Conservation (phyloP, 2,113 vertebrate genomes). For the Clarias magur region DNA sequence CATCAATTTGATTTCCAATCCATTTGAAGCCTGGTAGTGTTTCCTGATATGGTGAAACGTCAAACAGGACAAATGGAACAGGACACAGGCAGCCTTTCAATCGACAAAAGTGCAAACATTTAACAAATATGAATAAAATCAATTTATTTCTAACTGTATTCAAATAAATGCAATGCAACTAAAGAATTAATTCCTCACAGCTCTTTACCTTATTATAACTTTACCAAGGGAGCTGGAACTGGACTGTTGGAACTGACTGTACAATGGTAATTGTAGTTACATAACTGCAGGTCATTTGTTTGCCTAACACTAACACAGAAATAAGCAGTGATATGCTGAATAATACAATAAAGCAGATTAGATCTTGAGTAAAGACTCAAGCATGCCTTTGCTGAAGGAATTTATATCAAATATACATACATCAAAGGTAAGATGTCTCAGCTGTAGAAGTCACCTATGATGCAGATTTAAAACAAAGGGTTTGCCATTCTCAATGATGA, state of each 20-base stretch:
- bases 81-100: conserved; percentile 44
- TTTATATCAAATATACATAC: not conserved
- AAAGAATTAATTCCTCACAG: not conserved
- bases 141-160: not conserved
- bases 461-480: not conserved
- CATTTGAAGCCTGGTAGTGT: conserved; percentile 96
- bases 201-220: not conserved
- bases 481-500: not conserved
- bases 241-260: not conserved
- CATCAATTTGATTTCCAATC: conserved; percentile 89
- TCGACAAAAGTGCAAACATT: conserved; percentile 23
- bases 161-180: not conserved
- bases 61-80: conserved; percentile 48
- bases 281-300: not conserved
- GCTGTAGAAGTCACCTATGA: not conserved
- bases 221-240: not conserved
- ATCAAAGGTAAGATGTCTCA: not conserved
- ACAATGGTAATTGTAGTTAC: not conserved
- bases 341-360: not conserved
- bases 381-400: not conserved
- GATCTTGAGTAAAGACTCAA: not conserved
- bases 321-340: not conserved
- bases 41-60: conserved; percentile 76
- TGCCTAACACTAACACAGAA: not conserved
- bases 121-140: conserved; percentile 16